Base-by-base conservation (phyloP, 2,888 invertebrate genomes). In the Tribolium freemani region DNA sequence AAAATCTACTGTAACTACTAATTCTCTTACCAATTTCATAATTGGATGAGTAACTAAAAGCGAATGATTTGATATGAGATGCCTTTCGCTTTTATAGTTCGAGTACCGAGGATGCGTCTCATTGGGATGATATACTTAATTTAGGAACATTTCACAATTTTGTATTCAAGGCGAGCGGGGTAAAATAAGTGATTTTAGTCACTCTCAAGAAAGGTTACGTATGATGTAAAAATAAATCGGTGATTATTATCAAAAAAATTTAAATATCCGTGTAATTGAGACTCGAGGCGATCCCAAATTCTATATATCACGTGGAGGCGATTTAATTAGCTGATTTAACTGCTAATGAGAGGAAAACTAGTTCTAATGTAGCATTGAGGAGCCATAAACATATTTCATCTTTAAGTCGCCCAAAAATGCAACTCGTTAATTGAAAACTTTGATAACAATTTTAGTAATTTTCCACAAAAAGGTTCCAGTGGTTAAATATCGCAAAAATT, bases 111-210 rank as follows among this genome's bases (percentile, higher is more conserved):
- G 72, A 72, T 72, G 64, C 64, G 45, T 50, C 69, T 48, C 45
- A 57, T n/a, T 60, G 50, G 38, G 73, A 73, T 73, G 73, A 73
- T 73, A 73, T 60, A 69, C 53, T 69, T 73, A 60, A 69, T 73
- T 73, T 70, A 70, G 73, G 69, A 46, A 67, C 44, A 66, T 73
- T 73, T 69, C 73, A 48, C 54, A 73, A 69, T 57, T 21, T 45
- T 56, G 21, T 57, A 64, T 70, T 70, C 73, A 70, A 73, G 69
- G 69, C 54, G 44, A 73, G 53, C 73, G 9, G 56, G 66, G 66
- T 70, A 73, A 73, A 73, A 46, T 64, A 69, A 73, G 69, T 73
- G 53, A 73, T 66, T 64, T 64, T 57, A 57, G 48, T 68, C 48
- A 61, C 64, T 66, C 31, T 45, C 8, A 69, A 69, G 63, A 73